Evolutionary conservation across 1,140 invertebrate genomes (phyloP).

Genomic region (Venturia canescens): DNA sequence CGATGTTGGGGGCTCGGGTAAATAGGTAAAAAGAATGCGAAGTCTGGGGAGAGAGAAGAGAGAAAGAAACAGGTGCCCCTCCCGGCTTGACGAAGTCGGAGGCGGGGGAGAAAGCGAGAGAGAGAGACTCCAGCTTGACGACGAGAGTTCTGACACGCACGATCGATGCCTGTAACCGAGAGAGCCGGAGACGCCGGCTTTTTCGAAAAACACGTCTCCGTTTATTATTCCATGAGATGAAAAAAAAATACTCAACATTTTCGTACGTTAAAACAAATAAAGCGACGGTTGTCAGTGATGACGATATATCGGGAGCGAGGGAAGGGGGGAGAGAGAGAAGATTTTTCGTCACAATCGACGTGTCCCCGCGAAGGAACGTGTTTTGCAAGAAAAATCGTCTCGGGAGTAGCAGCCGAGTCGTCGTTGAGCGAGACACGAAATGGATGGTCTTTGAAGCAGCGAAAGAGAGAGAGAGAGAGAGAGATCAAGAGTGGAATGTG

Average conservation of each 20-base stretch:
- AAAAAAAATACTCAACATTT: neutral
- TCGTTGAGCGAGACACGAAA: conserved; percentile 26
- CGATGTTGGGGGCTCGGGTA: conserved; percentile 23
- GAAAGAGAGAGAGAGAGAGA: conserved; percentile 28
- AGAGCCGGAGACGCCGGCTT: conserved; percentile 46
- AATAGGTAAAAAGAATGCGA: conserved; percentile 49
- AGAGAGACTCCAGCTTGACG: conserved; percentile 59
- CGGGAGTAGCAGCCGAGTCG: no score
- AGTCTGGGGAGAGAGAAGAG: conserved; percentile 43
- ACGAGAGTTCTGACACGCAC: conserved; percentile 66
- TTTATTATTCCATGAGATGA: no score
- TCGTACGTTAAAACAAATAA: neutral
- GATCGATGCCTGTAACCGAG: conserved; percentile 58
- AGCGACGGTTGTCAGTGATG: conserved; percentile 23
- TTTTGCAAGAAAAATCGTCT: neutral
- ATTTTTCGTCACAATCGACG: conserved; percentile 4
- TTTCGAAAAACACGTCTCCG: neutral
- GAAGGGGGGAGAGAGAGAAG: conserved; percentile 17
- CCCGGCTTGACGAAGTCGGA: conserved; percentile 27
- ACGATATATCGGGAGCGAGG: conserved; percentile 11
- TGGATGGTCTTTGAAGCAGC: conserved; percentile 10
- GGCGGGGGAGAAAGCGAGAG: conserved; percentile 3
- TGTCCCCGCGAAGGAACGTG: neutral
- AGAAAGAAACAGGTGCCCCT: conserved; percentile 39
- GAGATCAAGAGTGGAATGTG: no score